Percentiles rank a stretch among this genome's conserved stretches.
phyloP scores from a whole-genome alignment of 2,113 vertebrate species.

The Fregetta grallaria region DNA sequence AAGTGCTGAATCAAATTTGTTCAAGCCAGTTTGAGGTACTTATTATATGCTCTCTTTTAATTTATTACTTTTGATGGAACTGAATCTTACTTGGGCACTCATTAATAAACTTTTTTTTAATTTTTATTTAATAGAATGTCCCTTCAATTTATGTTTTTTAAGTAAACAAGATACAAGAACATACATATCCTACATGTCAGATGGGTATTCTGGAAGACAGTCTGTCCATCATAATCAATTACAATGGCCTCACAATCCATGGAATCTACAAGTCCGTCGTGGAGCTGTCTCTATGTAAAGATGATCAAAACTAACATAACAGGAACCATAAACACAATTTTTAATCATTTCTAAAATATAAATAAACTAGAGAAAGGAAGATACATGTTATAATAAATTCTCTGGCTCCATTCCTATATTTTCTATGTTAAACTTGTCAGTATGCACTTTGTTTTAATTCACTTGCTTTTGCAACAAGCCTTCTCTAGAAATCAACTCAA shows the following conservation, averaged over 20 bases:
- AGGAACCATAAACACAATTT: not conserved
- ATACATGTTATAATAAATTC: not conserved
- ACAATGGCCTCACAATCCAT: not conserved
- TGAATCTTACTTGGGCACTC: not conserved
- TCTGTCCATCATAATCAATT: not conserved
- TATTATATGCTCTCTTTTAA: not conserved
- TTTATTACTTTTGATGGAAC: not conserved
- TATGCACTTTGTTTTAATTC: conserved; percentile 36
- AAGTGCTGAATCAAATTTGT: not conserved
- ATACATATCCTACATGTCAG: not conserved
- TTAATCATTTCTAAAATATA: not conserved
- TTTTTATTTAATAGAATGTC: not conserved
- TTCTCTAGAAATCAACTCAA: conserved; percentile 18
- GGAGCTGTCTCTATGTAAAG: not conserved
- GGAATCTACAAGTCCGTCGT: not conserved
- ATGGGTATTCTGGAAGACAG: not conserved
- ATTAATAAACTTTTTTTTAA: not conserved
- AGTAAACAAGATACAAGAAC: not conserved
- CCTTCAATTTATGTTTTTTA: not conserved
- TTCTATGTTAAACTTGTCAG: not conserved
- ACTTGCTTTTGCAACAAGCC: conserved; percentile 10
- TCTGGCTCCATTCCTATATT: not conserved
- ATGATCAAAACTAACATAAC: not conserved
- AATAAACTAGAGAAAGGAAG: not conserved
- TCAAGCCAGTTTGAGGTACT: not conserved